phyloP scores from a whole-genome alignment of 2,797 vertebrate species.

The Sebastes iracundus region DNA sequence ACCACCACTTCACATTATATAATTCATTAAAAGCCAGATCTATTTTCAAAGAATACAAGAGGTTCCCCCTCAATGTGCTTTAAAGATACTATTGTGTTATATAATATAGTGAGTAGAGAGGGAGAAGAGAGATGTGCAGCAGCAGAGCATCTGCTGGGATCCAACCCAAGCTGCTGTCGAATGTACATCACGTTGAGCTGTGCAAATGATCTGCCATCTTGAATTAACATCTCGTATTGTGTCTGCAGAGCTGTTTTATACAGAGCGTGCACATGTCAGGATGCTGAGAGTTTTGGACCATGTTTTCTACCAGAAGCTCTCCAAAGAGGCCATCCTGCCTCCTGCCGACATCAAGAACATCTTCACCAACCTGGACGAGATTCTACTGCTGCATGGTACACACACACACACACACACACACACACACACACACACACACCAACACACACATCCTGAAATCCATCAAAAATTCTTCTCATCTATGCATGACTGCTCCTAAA shows the following conservation, averaged over 20 bases:
- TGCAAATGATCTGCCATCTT: neutral
- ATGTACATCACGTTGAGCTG: neutral
- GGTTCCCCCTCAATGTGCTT: neutral
- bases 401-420: neutral
- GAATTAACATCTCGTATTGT: neutral
- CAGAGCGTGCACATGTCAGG: slow-evolving; percentile 91
- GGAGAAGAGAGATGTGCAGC: neutral
- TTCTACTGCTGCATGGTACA: slow-evolving; percentile 91
- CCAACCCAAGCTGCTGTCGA: neutral
- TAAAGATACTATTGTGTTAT: neutral
- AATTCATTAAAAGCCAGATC: neutral
- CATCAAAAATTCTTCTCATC: neutral
- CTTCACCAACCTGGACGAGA: slow-evolving; percentile 93
- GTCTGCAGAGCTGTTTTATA: slow-evolving; percentile 90
- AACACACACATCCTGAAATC: neutral
- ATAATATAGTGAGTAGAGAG: neutral
- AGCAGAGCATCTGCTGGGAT: slow-evolving; percentile 1
- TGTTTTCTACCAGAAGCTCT: slow-evolving; percentile 92
- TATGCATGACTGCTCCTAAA: neutral
- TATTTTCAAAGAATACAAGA: neutral
- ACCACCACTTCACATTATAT: neutral
- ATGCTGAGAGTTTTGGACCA: slow-evolving; percentile 91
- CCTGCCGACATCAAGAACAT: slow-evolving; percentile 89
- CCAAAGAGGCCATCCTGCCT: slow-evolving; percentile 88
- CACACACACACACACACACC: neutral